A percentile compares a stretch with the other conserved stretches of the same genome.
Evolutionary conservation across 2,888 invertebrate species (phyloP).

Genomic region (Trichogramma dendrolimi): DNA sequence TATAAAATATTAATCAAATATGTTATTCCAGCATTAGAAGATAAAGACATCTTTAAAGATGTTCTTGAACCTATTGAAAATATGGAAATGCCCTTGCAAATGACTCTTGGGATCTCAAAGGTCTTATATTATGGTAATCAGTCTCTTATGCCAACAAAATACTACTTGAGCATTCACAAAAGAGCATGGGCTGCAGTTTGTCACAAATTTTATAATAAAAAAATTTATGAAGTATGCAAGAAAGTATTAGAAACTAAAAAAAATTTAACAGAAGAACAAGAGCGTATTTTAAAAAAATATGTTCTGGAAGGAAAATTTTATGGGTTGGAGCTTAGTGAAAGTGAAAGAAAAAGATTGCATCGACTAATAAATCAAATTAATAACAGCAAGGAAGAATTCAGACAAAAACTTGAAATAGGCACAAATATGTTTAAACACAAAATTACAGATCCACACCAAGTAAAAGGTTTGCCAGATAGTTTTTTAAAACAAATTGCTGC

Average conservation of each 20-base stretch:
- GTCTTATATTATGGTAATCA: constrained; percentile 76
- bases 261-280: constrained; percentile 60
- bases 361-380: constrained; percentile 37
- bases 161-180: constrained; percentile 74
- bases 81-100: constrained; percentile 68
- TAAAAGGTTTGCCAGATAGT: constrained; percentile 71
- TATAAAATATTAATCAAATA: constrained; percentile 6
- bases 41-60: constrained; percentile 62
- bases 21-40: constrained; percentile 20
- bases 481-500: constrained; percentile 64
- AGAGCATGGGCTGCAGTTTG: constrained; percentile 72
- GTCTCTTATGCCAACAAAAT: constrained; percentile 73
- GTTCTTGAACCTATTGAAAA: constrained; percentile 73
- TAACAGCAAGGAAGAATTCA: constrained; percentile 56
- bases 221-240: constrained; percentile 68
- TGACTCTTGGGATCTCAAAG: constrained; percentile 84
- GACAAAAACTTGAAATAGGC: constrained; percentile 64
- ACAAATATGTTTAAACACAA: constrained; percentile 67
- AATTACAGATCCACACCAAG: constrained; percentile 63
- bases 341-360: constrained; percentile 45
- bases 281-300: constrained; percentile 72
- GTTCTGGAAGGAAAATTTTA: constrained; percentile 77
- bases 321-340: constrained; percentile 66
- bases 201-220: constrained; percentile 67
- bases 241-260: constrained; percentile 53